A percentile compares a stretch with the other conserved stretches of the same genome.
These are phyloP conservation scores for Acanthopleura granulata DNA, from an alignment of 2,888 invertebrate species.

Conservation along the genomic window DNA sequence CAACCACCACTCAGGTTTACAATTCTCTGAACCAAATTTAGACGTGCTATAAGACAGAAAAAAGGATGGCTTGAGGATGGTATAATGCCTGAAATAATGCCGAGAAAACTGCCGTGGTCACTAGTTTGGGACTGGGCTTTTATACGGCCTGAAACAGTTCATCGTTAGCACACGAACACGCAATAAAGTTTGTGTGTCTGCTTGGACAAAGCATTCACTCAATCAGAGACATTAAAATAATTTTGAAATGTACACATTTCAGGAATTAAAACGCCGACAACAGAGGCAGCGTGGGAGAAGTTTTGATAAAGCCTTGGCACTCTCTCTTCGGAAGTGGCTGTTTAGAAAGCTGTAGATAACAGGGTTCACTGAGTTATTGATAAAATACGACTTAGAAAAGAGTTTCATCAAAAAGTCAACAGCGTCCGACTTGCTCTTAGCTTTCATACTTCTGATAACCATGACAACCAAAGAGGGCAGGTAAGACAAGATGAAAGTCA, in stretches of 20 bases:
- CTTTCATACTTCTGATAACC: conserved; percentile 36
- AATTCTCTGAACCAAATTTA: no score
- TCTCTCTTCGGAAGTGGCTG: conserved; percentile 43
- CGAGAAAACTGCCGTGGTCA: no score
- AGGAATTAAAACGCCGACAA: background rate
- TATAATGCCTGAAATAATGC: no score
- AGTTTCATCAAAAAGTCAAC: conserved; percentile 38
- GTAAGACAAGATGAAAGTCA: conserved; percentile 47
- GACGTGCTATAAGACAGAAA: no score
- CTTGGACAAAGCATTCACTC: no score
- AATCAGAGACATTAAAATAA: no score
- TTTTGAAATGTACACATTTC: background rate
- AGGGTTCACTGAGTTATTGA: conserved; percentile 50
- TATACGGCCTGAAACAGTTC: no score
- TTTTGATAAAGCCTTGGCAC: conserved; percentile 33
- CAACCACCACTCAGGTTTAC: no score
- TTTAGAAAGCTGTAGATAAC: conserved; percentile 55
- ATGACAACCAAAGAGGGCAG: conserved; percentile 47
- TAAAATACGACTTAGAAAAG: conserved; percentile 47
- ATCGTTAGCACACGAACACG: no score
- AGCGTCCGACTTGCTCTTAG: conserved; percentile 33
- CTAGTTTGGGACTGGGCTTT: no score
- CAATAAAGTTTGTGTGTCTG: no score
- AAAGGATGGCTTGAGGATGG: no score
- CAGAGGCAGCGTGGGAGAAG: conserved; percentile 27